Percentiles rank a stretch among this genome's conserved stretches.
Evolutionary conservation across 2,797 vertebrate genomes (phyloP).

Genomic region (Siniperca scherzeri): DNA sequence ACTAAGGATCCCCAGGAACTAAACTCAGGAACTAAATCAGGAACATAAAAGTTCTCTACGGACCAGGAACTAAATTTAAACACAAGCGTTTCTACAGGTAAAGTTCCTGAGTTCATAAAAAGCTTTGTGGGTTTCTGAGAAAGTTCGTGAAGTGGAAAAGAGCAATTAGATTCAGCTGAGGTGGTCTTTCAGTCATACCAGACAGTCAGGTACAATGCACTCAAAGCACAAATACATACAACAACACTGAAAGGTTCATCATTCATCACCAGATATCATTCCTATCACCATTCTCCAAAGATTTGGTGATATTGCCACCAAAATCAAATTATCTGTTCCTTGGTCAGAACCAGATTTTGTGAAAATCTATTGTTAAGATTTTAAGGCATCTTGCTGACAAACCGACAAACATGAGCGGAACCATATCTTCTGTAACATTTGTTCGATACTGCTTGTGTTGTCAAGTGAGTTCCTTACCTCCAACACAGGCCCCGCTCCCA

Average conservation of each 20-base stretch:
- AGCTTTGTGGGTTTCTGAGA: neutral
- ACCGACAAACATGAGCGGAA: neutral
- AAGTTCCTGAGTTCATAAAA: neutral
- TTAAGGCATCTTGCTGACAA: neutral
- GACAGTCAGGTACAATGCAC: neutral
- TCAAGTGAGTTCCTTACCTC: conserved; percentile 87
- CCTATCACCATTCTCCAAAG: neutral
- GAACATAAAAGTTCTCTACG: neutral
- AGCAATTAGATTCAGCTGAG: neutral
- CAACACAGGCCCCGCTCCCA: conserved; percentile 96
- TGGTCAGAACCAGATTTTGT: neutral
- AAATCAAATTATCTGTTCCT: neutral
- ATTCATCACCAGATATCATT: neutral
- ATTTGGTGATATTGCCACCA: neutral
- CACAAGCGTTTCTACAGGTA: neutral
- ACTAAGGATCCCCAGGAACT: neutral
- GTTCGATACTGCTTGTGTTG: neutral
- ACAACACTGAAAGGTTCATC: neutral
- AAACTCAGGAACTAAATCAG: neutral
- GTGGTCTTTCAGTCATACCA: neutral
- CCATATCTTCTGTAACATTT: neutral
- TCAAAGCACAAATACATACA: neutral
- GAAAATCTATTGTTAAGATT: neutral
- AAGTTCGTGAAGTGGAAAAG: neutral
- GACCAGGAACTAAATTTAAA: neutral